Evolutionary conservation across 2,888 invertebrate species (phyloP).

Genomic region (Acleris laterana): DNA sequence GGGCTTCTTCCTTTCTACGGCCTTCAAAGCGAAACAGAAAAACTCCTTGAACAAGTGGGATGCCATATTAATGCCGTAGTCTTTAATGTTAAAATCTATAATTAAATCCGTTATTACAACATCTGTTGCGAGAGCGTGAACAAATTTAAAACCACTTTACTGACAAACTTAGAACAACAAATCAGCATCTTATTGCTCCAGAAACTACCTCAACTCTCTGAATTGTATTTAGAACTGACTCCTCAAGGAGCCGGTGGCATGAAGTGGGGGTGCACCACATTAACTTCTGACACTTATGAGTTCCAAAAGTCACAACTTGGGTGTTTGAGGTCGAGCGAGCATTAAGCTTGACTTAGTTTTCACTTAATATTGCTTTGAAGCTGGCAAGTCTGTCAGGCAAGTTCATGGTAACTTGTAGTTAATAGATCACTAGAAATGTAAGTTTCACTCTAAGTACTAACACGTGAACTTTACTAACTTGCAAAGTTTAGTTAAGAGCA

Average conservation of each 20-base stretch:
- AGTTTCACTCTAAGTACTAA: not conserved
- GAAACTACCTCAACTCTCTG: slow-evolving; percentile 12
- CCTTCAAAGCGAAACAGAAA: no score
- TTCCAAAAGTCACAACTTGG: slow-evolving; percentile 49
- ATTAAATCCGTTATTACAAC: no score
- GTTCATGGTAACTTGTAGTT: slow-evolving; percentile 11
- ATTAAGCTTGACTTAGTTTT: slow-evolving; percentile 40
- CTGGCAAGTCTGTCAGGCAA: slow-evolving; percentile 26
- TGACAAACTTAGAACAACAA: slow-evolving; percentile 20
- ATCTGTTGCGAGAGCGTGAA: not conserved
- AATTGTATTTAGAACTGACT: slow-evolving; percentile 17
- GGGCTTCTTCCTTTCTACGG: no score
- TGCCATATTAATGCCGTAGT: no score
- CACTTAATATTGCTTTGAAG: slow-evolving; percentile 40
- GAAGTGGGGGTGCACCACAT: slow-evolving; percentile 47
- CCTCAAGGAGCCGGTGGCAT: slow-evolving; percentile 14
- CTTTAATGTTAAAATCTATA: no score
- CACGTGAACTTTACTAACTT: not conserved
- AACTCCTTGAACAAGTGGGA: no score
- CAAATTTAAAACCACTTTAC: slow-evolving; percentile 10
- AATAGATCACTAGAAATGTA: slow-evolving; percentile 10
- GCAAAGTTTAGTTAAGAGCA: not conserved
- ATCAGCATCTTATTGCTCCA: slow-evolving; percentile 15
- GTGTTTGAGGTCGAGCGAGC: slow-evolving; percentile 45
- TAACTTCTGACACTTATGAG: slow-evolving; percentile 58